These are phyloP conservation scores for Neomicropteryx cornuta DNA, from an alignment of 1,140 invertebrate genomes.

Conservation along the genomic window DNA sequence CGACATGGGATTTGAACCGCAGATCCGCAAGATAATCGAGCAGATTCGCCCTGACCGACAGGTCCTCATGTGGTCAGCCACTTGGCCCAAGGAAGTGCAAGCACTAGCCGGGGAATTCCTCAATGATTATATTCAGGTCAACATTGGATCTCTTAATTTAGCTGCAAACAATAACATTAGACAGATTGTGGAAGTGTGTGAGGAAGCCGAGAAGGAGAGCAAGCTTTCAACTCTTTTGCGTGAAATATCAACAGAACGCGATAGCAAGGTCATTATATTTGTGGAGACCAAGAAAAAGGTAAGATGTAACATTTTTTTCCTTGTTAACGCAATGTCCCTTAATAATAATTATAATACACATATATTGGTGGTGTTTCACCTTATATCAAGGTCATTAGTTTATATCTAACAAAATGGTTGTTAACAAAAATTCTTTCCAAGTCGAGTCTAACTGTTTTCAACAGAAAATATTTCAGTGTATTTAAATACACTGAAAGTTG, in stretches of 20 bases:
- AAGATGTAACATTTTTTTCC: too few relatives aligned
- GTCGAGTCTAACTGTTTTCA: too few relatives aligned
- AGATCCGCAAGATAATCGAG: constrained; percentile 95
- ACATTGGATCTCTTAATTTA: constrained; percentile 88
- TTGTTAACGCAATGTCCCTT: too few relatives aligned
- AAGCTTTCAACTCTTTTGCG: constrained; percentile 73
- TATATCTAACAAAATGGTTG: too few relatives aligned
- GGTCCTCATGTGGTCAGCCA: constrained; percentile 98
- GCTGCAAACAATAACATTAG: constrained; percentile 97
- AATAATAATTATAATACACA: too few relatives aligned
- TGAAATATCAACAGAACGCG: constrained; percentile 75
- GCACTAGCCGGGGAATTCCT: constrained; percentile 91
- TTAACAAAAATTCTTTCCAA: too few relatives aligned
- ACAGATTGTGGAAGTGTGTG: constrained; percentile 92
- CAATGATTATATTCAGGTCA: constrained; percentile 80
- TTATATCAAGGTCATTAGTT: too few relatives aligned
- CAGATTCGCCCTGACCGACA: constrained; percentile 92
- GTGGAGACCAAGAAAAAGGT: constrained; percentile 94
- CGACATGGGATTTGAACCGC: constrained; percentile 98
- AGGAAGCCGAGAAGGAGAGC: constrained; percentile 77
- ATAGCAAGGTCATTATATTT: constrained; percentile 95
- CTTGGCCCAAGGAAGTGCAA: constrained; percentile 97
- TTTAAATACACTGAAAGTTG: too few relatives aligned
- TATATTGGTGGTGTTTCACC: too few relatives aligned
- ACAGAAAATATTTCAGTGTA: too few relatives aligned